Evolutionary conservation across 2,113 vertebrate genomes (phyloP), one percentile per base, ranked within the genome.

Genomic region (Gambusia holbrooki): DNA sequence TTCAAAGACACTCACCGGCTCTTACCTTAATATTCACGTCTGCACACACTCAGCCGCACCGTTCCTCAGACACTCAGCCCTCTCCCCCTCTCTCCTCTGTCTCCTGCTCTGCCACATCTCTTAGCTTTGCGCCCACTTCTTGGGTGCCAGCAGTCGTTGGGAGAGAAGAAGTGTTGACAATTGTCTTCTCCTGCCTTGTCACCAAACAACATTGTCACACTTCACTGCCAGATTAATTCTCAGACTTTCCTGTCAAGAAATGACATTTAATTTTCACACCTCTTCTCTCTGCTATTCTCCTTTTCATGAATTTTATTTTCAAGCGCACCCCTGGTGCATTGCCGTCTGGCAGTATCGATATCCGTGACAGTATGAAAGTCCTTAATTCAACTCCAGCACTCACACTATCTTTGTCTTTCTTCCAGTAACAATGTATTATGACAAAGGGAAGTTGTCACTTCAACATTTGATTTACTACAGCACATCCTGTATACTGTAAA

Each of bases 251-350:
- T 93, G 92, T 94, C 92, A 92, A 91, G 86, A 92, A 90, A 92
- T 93, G 90, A 93, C 92, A 92, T 94, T 93, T 93, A 86, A 94
- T 93, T 94, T 95, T 89, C 91, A 90, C 91, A 91, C 92, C 88
- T 93, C 85, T 87, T 81, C 86, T 89, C 81, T 78, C 82, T 83
- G 83, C 85, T 89, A 85, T 91, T 90, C 85, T 91, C 89, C 82
- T 86, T 85, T 84, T 87, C 81, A 74, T 82, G 73, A 87, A 83
- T 92, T 89, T 87, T 91, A 88, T 89, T 91, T 91, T 89, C 37
- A 42, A 89, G 77, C 84, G 73, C 89, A 84, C 72, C 83, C 85
- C 74, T 37, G 37, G 82, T 84, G 78, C 79, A 89, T 79, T 88
- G 79, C 84, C 90, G 90, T 90, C 90, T 89, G 79, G 73, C 71